Evolutionary conservation across 1,140 invertebrate species (phyloP), one percentile per base, ranked within the genome.

Genomic region (Bombus pascuorum): DNA sequence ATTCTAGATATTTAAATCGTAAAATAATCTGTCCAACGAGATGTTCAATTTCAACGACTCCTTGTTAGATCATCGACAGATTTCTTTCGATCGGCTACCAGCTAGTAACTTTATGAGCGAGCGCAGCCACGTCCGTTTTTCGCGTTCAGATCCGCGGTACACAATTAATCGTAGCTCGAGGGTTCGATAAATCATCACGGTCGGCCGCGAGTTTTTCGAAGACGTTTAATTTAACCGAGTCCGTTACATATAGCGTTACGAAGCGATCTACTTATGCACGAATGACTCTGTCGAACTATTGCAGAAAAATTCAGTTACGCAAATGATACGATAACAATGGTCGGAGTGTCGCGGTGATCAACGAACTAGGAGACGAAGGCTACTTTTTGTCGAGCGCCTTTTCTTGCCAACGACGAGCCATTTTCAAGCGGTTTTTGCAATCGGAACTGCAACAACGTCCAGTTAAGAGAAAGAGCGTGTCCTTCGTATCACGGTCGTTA

Each of bases 291-390:
- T 25, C 12, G 1, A n/a, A 5, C 59, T n/a, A 5, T 62, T 13
- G 59, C 3, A 70, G 47, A 87, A 86, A 89, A 89, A 89, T 89
- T 18, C 42, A 53, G 72, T 89, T 85, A 81, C 84, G 80, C 77
- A 81, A 88, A 86, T 72, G 42, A 62, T 66, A 72, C 32, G 77
- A 87, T 37, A 83, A 87, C 77, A 87, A 89, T 89, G 53, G 71
- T 53, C 53, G n/a, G 18, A 53, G 68, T 74, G 86, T 88, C 84
- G 86, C 87, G 85, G 39, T 80, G 87, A 74, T 76, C 83, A 78
- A 72, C 77, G 72, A 90, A 89, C 83, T 87, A 83, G 73, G 78
- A 89, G 89, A 57, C 87, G 73, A 91, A 91, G 87, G 90, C 87
- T 87, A 73, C 57, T 75, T 83, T 86, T 91, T 89, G 32, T 57